Base-by-base conservation (phyloP, 92 coral and sea anemone genomes). In the Zoanthus solanderi region DNA sequence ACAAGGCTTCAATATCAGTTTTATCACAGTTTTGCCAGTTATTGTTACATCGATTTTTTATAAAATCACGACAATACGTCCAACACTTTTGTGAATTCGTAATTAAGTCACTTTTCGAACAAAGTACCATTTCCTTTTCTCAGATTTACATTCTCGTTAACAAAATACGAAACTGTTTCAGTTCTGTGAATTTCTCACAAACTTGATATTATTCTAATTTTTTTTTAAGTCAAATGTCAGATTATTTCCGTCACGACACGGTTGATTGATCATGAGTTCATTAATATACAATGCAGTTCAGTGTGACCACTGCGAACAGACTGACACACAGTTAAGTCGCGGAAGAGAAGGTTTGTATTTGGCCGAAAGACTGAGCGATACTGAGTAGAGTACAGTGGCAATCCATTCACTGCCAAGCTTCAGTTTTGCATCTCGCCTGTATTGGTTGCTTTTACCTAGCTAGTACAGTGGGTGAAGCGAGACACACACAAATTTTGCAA, bases 161-260 rank as follows among this genome's bases (percentile, higher is more conserved):
- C 7, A 69, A 69, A 0, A 34, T 11, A 34, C n/a, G 13, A 31
- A 8, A 8, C 3, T 29, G 28, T 31, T 31, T 8, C 4, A 68
- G 42, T 29, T 68, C 2, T 29, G 5, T 4, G 44, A 69, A 30
- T 30, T 69, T 69, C 31, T 69, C 75, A 69, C 2, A 45, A 29
- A 10, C 45, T 34, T 69, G 13, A 32, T 30, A 69, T 69, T 17
- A 69, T 30, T 67, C 6, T 69, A 69, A 69, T 32, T 69, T 9
- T 30, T 13, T 32, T 30, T 3, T 34, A 30, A 30, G 17, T 3
- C 44, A 76, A 47, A 52, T 78, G 83, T 77, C 68, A 78, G 28
- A 30, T 37, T 17, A 44, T 66, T 81, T 65, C 85, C 75, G 85
- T 81, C 85, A 81, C 85, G 85, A 81, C 60, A 81, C 85, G 85